Evolutionary conservation across 2,888 invertebrate species (phyloP).

Genomic region (Campoletis raptor): DNA sequence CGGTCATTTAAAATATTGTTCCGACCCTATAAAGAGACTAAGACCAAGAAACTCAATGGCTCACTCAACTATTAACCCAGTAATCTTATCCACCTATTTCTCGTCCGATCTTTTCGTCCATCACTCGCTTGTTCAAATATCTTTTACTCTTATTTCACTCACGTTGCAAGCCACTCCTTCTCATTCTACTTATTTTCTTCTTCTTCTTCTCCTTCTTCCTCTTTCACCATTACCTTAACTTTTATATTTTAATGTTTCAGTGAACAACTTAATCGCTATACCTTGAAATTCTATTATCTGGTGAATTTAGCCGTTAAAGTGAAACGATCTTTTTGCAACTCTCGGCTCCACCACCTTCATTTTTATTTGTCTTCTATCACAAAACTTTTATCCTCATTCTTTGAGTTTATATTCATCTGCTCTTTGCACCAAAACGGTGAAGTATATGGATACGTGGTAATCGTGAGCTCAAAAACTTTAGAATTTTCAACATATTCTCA

Average conservation of each 20-base stretch:
- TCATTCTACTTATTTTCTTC: slow-evolving; percentile 6
- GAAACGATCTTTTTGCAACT: slow-evolving; percentile 7
- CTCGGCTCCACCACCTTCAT: background rate
- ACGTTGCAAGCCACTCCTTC: background rate
- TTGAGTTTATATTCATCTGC: slow-evolving; percentile 37
- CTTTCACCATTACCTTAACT: slow-evolving; percentile 2
- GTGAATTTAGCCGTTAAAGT: slow-evolving; percentile 26
- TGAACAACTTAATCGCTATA: slow-evolving; percentile 6
- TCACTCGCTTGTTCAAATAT: slow-evolving; percentile 22
- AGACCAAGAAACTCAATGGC: slow-evolving; percentile 51
- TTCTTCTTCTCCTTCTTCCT: slow-evolving; percentile 10
- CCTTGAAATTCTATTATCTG: slow-evolving; percentile 16
- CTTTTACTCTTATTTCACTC: slow-evolving; percentile 3
- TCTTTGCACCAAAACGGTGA: background rate
- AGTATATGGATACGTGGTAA: background rate
- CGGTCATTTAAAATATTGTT: slow-evolving; percentile 69
- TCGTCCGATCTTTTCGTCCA: slow-evolving; percentile 1
- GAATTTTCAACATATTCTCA: slow-evolving; percentile 51
- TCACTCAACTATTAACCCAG: slow-evolving; percentile 36
- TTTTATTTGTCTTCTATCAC: slow-evolving; percentile 25
- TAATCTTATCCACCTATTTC: slow-evolving; percentile 16
- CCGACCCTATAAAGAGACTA: slow-evolving; percentile 7
- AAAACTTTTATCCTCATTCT: slow-evolving; percentile 34
- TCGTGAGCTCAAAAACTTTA: slow-evolving; percentile 26
- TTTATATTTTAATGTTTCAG: slow-evolving; percentile 2